Base-by-base conservation (phyloP, 2,113 vertebrate genomes). In the Fregetta grallaria region DNA sequence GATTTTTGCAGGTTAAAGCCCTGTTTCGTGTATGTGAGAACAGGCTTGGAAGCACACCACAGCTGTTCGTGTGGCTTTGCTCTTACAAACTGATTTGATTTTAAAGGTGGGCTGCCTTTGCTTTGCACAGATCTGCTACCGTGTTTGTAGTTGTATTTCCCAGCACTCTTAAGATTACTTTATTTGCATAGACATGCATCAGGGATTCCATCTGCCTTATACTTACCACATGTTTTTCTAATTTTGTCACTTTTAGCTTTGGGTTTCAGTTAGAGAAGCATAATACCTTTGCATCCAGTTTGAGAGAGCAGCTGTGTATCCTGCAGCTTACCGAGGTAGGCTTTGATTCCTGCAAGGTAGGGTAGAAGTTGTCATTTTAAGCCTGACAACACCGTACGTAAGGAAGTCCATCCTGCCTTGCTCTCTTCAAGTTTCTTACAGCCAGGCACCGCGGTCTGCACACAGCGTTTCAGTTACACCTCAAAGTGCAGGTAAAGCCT, bases 41-140 rank as follows among this genome's bases (percentile, higher is more conserved):
- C 29, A 62, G 61, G 17, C 68, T 49, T 63, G 36, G 23, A 56
- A 71, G 50, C 36, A 8, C 72, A 67, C 11, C 14, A 6, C 32
- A 49, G 75, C 66, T 82, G 36, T 49, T 78, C 0, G 0, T 44
- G 13, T 59, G 58, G 62, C 26, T 78, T 78, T 45, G 17, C 19
- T 50, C 22, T 42, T 47, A 21, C 11, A 34, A 70, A 32, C 42
- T 34, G 14, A 6, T 70, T 49, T 62, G 47, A 29, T 26, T 53
- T 50, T 17, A 47, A 63, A 21, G 34, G 12, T 47, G 67, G 70
- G 26, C 56, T 86, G 53, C 47, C 52, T 63, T 67, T 85, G 61
- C 27, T 85, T 78, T 79, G 47, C 16, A 36, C 13, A 40, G 10
- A 29, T 56, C 20, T 75, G 8, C 44, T 72, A 0, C 52, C 0